A percentile compares a stretch with the other conserved stretches of the same genome.
Conservation (phyloP, 2,888 invertebrate species). For the Branchellion lobata region DNA sequence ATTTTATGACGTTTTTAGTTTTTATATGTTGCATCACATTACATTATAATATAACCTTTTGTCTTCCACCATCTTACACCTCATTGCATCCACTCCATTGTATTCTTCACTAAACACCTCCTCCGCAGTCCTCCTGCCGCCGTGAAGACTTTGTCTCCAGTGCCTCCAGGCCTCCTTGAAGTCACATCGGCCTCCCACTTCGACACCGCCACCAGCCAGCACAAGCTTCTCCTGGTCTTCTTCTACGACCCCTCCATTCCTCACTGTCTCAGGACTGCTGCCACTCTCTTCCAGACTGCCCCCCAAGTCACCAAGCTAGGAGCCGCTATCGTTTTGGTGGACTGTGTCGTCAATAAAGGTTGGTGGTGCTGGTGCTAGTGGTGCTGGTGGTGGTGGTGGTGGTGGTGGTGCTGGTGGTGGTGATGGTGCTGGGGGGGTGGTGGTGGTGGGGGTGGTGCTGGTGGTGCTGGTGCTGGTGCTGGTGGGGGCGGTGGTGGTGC, state of each 20-base stretch:
- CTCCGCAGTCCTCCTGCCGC: conserved; percentile 34
- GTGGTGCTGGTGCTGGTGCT: too few species aligned
- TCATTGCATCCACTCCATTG: too few species aligned
- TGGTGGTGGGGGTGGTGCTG: neutral
- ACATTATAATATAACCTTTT: too few species aligned
- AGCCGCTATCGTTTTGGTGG: neutral
- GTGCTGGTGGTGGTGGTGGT: too few species aligned
- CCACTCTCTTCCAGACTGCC: conserved; percentile 72
- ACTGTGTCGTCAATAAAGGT: neutral
- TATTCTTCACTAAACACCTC: too few species aligned
- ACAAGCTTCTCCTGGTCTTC: conserved; percentile 81
- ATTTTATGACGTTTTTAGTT: too few species aligned
- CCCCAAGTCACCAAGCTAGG: neutral
- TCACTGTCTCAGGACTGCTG: conserved; percentile 81
- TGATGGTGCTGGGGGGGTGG: too few species aligned
- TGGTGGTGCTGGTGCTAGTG: neutral
- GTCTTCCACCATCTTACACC: too few species aligned
- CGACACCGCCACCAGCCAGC: conserved; percentile 72
- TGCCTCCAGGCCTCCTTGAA: conserved; percentile 73
- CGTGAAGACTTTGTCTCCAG: conserved; percentile 67
- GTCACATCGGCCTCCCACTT: conserved; percentile 76
- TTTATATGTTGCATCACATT: too few species aligned
- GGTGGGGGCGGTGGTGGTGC: too few species aligned
- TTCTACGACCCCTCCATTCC: conserved; percentile 93
- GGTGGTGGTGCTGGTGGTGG: too few species aligned